Evolutionary conservation across 2,888 invertebrate species (phyloP), one percentile per base, ranked within the genome.

Genomic region (Phorcus lineatus): DNA sequence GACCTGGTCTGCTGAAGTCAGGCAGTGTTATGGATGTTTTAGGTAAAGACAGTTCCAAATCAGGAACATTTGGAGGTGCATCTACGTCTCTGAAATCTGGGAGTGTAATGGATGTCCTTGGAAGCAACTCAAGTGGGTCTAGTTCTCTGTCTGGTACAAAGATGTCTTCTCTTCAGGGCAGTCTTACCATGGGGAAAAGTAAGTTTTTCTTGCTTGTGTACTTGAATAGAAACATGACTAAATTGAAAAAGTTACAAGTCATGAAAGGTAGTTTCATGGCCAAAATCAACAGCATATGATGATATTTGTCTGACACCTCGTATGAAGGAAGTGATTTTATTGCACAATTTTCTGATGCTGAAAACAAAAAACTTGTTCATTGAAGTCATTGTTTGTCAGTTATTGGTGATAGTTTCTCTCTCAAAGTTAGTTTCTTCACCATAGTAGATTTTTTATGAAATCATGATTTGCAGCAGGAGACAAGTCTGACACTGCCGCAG

Each of bases 21-120:
- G 91, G 91, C 22, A 91, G 91, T 88, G 91, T 91, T 11, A 90
- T 90, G 89, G 91, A 91, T 81, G 85, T 91, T 67, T 81, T 91
- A 0, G 89, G 89, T 36, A 85, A 85, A 67, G 19, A 31, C n/a
- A 70, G 40, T 70, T 36, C 67, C 13, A 28, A 31, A 36, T 36
- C 31, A 4, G 28, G 31, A 31, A 40, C 16, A 19, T 31, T 70
- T n/a, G 36, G 36, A 19, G 19, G 31, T 36, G 70, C 36, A 7
- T 47, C 47, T 47, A 52, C 83, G 6, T 74, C 82, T 31, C 80
- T 88, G 55, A 86, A 83, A 40, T 52, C 80, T 3, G 89, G 89
- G 28, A 89, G 88, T 79, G 90, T 90, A 11, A 87, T 89, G 88
- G 89, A 89, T 77, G 83, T 90, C 22, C 80, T 90, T 9, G 86